Evolutionary conservation across 2,113 vertebrate genomes (phyloP).

Genomic region (Strix uralensis): DNA sequence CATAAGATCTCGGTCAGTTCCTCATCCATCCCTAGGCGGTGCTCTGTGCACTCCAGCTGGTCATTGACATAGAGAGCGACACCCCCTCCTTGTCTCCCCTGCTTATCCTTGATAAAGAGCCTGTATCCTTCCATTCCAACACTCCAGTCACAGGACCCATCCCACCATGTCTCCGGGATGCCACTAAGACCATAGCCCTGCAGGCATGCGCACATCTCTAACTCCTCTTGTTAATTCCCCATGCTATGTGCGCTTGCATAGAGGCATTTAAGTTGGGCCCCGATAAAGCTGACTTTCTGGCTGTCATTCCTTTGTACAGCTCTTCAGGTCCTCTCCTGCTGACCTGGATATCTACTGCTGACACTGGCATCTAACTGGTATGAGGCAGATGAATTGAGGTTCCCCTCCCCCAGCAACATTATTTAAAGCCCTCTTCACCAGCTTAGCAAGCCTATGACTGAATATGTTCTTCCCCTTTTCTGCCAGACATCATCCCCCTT

Average conservation of each 20-base stretch:
- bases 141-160: no score
- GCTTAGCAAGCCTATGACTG: no score
- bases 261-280: not conserved
- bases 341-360: no score
- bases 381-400: no score
- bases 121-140: no score
- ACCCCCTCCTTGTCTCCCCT: not conserved
- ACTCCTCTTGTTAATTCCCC: not conserved
- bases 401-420: no score
- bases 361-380: no score
- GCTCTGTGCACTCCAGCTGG: not conserved
- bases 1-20: not conserved
- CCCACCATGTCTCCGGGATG: no score
- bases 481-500: not conserved
- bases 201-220: not conserved
- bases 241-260: not conserved
- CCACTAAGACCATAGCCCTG: not conserved
- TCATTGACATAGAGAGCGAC: not conserved
- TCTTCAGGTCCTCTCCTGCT: no score
- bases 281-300: not conserved
- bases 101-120: no score
- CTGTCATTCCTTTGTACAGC: not conserved
- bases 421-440: no score
- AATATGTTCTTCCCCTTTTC: no score
- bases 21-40: not conserved